These are phyloP conservation scores for Papilio aristodemus DNA, from an alignment of 1,140 invertebrate species.

Conservation along the genomic window DNA sequence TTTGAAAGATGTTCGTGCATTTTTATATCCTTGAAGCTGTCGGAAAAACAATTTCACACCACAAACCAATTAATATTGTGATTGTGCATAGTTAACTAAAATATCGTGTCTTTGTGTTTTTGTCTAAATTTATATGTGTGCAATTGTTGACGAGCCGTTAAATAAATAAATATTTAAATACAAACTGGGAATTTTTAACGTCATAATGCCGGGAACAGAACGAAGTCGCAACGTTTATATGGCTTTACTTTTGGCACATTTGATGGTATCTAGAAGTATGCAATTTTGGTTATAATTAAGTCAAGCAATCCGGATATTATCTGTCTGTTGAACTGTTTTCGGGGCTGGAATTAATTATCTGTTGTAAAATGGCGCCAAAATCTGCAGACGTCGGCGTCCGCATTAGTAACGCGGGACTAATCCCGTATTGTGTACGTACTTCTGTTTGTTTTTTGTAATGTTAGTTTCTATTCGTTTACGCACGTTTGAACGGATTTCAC, in stretches of 20 bases:
- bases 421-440: slow-evolving; percentile 2
- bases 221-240: too few species aligned
- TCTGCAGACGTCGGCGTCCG: slow-evolving; percentile 25
- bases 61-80: too few species aligned
- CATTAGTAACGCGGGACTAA: slow-evolving; percentile 5
- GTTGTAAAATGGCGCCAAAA: slow-evolving; percentile 31
- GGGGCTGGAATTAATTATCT: slow-evolving; percentile 30
- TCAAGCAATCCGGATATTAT: not conserved
- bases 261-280: too few species aligned
- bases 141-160: too few species aligned
- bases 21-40: too few species aligned
- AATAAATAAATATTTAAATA: not conserved
- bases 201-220: too few species aligned
- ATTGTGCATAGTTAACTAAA: too few species aligned
- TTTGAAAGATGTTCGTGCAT: too few species aligned
- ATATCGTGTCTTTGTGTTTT: too few species aligned
- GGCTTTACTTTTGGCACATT: too few species aligned
- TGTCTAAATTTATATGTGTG: not conserved
- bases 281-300: not conserved
- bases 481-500: slow-evolving; percentile 40
- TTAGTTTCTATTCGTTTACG: slow-evolving; percentile 35
- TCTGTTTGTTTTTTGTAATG: slow-evolving; percentile 31
- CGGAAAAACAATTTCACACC: too few species aligned
- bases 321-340: not conserved
- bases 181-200: not conserved